Percentiles rank a stretch among this genome's conserved stretches.
Conservation (phyloP, 2,888 invertebrate species). For the Ormyrus labotus region DNA sequence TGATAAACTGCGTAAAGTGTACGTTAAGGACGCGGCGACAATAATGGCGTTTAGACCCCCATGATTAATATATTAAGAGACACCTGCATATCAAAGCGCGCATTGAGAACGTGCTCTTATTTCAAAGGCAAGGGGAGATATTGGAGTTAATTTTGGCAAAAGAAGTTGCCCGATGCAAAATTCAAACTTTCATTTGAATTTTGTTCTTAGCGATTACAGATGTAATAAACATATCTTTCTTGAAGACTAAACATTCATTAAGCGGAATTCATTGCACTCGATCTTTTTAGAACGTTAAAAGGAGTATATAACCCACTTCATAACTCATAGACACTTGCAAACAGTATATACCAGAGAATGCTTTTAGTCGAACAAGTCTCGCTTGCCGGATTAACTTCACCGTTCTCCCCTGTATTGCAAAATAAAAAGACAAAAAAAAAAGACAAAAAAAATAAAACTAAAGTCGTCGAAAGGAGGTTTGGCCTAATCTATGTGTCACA, state of each 20-base stretch:
- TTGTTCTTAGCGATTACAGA: too few species aligned
- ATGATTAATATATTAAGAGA: conserved; percentile 37
- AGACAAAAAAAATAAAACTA: background rate
- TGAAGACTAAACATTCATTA: too few species aligned
- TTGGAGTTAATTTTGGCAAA: too few species aligned
- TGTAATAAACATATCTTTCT: too few species aligned
- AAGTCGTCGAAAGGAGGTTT: conserved; percentile 57
- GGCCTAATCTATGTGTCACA: conserved; percentile 69
- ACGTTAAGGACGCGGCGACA: conserved; percentile 47
- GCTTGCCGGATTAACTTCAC: too few species aligned
- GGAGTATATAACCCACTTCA: too few species aligned
- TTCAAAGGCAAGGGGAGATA: too few species aligned
- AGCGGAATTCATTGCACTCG: too few species aligned
- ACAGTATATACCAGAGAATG: background rate
- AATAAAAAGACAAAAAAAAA: conserved; percentile 10
- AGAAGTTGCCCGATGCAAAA: too few species aligned
- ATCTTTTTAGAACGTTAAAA: too few species aligned
- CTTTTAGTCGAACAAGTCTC: background rate
- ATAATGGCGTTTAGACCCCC: conserved; percentile 49
- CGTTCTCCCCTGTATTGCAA: background rate
- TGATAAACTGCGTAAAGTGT: conserved; percentile 41
- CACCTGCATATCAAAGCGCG: conserved; percentile 48
- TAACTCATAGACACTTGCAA: background rate
- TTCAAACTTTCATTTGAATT: too few species aligned
- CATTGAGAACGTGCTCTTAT: background rate